A percentile compares a stretch with the other conserved stretches of the same genome.
Conservation (phyloP, 2,113 vertebrate species). For the Callopanchax toddi region DNA sequence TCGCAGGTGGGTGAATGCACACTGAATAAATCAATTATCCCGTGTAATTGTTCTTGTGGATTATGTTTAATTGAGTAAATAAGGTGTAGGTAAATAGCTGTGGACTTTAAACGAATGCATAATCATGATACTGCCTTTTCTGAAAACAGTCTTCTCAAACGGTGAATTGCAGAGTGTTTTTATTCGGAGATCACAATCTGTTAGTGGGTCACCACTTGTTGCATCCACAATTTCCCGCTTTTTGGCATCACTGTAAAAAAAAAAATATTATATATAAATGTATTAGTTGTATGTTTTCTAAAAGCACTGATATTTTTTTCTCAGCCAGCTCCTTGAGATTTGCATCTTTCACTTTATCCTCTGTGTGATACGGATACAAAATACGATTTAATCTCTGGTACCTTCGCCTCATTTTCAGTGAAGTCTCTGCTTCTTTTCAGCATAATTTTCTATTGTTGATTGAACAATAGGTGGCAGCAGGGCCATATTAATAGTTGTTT, state of each 20-base stretch:
- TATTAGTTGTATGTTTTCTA: not conserved
- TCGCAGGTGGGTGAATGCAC: constrained; percentile 3
- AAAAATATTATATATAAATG: too few species aligned
- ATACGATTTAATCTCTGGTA: not conserved
- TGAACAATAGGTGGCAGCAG: not conserved
- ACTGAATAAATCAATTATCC: not conserved
- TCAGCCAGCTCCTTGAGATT: not conserved
- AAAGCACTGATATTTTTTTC: not conserved
- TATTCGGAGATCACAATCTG: not conserved
- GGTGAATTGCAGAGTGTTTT: not conserved
- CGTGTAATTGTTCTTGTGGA: not conserved
- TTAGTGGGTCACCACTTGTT: not conserved
- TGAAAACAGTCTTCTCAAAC: not conserved
- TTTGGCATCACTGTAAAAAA: too few species aligned
- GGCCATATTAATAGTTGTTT: not conserved
- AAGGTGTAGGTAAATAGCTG: constrained; percentile 3
- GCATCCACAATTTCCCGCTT: too few species aligned
- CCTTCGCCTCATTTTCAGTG: not conserved
- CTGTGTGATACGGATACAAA: not conserved
- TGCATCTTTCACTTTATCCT: not conserved
- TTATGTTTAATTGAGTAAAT: constrained; percentile 3
- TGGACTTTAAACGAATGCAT: not conserved
- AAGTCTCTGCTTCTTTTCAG: not conserved
- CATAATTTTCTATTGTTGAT: not conserved
- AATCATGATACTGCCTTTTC: not conserved